A percentile compares a stretch with the other conserved stretches of the same genome.
phyloP scores from a whole-genome alignment of 2,797 vertebrate species.

The Danionella dracula region DNA sequence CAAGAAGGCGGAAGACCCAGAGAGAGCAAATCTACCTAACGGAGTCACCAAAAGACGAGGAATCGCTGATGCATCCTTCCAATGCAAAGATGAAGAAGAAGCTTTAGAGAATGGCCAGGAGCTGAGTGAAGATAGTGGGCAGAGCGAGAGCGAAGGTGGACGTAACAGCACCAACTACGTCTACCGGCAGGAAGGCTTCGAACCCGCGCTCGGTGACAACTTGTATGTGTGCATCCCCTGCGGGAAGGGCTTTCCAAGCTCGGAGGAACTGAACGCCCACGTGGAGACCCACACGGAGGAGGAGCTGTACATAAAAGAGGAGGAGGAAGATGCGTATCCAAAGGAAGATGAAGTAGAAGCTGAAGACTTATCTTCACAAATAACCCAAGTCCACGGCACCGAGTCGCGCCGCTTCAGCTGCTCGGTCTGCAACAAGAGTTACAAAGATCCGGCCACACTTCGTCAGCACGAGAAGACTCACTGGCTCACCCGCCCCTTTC shows the following conservation, averaged over 20 bases:
- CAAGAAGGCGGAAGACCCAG: conserved; percentile 60
- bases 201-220: conserved; percentile 82
- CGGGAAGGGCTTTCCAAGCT: conserved; percentile 86
- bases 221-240: conserved; percentile 88
- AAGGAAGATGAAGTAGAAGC: conserved; percentile 83
- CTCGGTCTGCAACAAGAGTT: conserved; percentile 90
- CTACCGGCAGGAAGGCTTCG: conserved; percentile 79
- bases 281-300: conserved; percentile 84
- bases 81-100: conserved; percentile 66
- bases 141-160: conserved; percentile 74
- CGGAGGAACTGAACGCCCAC: conserved; percentile 82
- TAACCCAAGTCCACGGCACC: conserved; percentile 52
- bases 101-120: conserved; percentile 76
- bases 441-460: conserved; percentile 95
- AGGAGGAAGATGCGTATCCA: conserved; percentile 68
- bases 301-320: conserved; percentile 82
- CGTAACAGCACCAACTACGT: conserved; percentile 72
- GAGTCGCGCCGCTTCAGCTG: conserved; percentile 80
- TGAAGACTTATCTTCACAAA: conserved; percentile 71
- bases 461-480: conserved; percentile 98
- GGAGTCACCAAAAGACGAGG: conserved; percentile 66
- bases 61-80: conserved; percentile 60
- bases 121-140: conserved; percentile 76
- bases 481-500: conserved; percentile 95
- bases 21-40: conserved; percentile 73